phyloP scores from a whole-genome alignment of 2,113 vertebrate genomes.

The Thalassarche chlororhynchos region DNA sequence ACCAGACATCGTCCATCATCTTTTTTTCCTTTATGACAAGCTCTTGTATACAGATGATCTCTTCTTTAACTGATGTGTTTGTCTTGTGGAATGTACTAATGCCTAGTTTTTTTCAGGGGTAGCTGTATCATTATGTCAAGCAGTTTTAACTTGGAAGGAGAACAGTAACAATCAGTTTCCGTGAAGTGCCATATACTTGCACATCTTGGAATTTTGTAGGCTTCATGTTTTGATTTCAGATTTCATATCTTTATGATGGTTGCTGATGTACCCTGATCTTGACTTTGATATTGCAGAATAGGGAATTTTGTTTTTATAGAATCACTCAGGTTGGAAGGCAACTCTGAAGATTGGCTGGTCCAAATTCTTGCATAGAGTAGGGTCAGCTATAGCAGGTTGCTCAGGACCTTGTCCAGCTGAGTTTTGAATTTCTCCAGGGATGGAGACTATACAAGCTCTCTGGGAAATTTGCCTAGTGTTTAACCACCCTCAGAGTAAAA shows the following conservation, averaged over 20 bases:
- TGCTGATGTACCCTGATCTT: not conserved
- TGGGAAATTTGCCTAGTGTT: not conserved
- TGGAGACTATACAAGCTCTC: not conserved
- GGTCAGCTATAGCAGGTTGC: not conserved
- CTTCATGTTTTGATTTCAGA: not conserved
- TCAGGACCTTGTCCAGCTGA: not conserved
- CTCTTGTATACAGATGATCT: not conserved
- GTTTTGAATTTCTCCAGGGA: not conserved
- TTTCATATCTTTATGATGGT: not conserved
- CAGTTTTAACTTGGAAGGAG: not conserved
- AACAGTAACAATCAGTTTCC: not conserved
- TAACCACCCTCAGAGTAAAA: not conserved
- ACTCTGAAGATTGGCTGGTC: not conserved
- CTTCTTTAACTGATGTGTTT: not conserved
- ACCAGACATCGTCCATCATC: fast-evolving
- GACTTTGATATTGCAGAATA: not conserved
- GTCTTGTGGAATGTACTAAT: not conserved
- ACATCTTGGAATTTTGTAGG: not conserved
- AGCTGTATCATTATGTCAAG: not conserved
- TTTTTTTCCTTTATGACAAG: not conserved
- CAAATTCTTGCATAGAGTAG: not conserved
- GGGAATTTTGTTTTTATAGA: not conserved
- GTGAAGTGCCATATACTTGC: not conserved
- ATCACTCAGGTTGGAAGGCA: not conserved
- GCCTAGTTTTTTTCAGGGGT: not conserved